phyloP scores from a whole-genome alignment of 2,797 vertebrate genomes.

The Alcedo quadribrachys region DNA sequence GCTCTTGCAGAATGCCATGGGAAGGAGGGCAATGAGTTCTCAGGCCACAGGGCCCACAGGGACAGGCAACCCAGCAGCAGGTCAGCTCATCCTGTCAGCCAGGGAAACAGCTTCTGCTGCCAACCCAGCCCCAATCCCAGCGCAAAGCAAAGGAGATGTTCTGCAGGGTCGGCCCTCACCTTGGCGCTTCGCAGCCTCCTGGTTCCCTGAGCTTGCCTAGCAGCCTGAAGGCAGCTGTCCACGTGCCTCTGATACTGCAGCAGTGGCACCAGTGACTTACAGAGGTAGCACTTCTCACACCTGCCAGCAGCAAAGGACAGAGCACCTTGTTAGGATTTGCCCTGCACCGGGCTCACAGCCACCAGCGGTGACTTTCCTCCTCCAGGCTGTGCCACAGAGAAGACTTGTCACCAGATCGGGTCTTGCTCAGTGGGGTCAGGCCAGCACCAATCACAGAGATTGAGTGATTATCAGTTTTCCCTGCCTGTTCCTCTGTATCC shows the following conservation, averaged over 20 bases:
- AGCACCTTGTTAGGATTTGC: constrained; percentile 62
- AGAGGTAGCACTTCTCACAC: constrained; percentile 90
- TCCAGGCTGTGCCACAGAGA: constrained; percentile 27
- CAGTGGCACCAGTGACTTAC: constrained; percentile 80
- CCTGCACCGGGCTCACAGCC: constrained; percentile 10
- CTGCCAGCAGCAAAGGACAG: constrained; percentile 72
- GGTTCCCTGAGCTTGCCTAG: constrained; percentile 63
- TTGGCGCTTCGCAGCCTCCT: constrained; percentile 61
- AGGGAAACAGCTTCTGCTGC: constrained; percentile 2
- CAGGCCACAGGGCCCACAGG: background rate
- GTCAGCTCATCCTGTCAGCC: background rate
- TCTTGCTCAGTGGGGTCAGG: constrained; percentile 63
- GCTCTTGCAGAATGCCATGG: background rate
- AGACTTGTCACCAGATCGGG: constrained; percentile 56
- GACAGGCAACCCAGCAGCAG: background rate
- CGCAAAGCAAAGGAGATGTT: background rate
- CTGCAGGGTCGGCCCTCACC: constrained; percentile 60
- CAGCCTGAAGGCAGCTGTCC: constrained; percentile 82
- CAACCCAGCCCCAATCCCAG: constrained; percentile 5
- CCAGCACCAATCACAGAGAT: constrained; percentile 46
- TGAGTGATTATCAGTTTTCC: constrained; percentile 70
- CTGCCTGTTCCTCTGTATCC: constrained; percentile 64
- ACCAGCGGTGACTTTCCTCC: constrained; percentile 36
- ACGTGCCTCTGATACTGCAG: constrained; percentile 86
- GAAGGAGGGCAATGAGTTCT: constrained; percentile 8